phyloP scores from a whole-genome alignment of 2,888 invertebrate species.

The Patella ulyssiponensis region DNA sequence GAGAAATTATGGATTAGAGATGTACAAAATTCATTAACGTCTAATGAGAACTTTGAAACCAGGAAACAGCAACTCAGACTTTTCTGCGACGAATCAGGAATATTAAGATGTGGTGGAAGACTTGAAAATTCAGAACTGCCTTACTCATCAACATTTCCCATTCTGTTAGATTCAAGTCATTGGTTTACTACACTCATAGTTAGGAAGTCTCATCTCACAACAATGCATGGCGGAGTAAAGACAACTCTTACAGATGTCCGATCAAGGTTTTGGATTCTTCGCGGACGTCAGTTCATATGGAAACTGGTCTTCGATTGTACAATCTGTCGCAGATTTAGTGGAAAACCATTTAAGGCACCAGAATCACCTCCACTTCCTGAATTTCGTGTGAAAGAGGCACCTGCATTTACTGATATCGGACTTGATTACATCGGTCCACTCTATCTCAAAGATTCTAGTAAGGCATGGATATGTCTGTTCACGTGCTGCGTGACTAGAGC shows the following conservation, averaged over 20 bases:
- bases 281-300: neutral
- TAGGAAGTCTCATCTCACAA: neutral
- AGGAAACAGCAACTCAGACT: too few relatives aligned
- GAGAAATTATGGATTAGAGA: too few relatives aligned
- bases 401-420: slow-evolving; percentile 4
- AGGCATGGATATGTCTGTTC: slow-evolving; percentile 15
- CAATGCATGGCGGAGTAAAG: neutral
- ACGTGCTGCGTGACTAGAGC: slow-evolving; percentile 14
- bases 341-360: neutral
- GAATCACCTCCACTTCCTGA: neutral
- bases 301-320: neutral
- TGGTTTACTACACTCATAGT: neutral
- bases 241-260: neutral
- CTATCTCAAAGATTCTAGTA: slow-evolving; percentile 4
- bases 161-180: neutral
- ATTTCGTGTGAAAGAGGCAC: neutral
- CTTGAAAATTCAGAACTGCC: neutral
- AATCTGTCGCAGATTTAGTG: slow-evolving; percentile 5
- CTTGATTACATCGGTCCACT: slow-evolving; percentile 22
- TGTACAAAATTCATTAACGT: too few relatives aligned
- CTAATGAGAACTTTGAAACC: too few relatives aligned
- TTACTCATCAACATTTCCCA: neutral
- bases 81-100: too few relatives aligned
- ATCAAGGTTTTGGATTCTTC: neutral
- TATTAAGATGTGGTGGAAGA: too few relatives aligned